phyloP scores from a whole-genome alignment of 2,113 vertebrate species.

The Oxyura jamaicensis region DNA sequence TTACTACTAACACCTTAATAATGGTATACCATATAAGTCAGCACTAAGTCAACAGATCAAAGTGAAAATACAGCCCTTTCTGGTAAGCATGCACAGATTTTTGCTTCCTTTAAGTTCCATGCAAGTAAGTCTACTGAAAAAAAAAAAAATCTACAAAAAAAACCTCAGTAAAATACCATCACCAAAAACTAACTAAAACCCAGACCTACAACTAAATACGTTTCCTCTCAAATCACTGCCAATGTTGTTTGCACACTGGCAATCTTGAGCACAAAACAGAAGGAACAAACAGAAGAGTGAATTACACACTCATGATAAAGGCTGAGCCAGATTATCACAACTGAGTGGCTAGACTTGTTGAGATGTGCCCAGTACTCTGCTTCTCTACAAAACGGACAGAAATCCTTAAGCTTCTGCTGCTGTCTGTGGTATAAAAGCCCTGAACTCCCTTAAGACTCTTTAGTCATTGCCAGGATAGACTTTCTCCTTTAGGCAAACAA shows the following conservation, averaged over 20 bases:
- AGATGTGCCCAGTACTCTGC: neutral
- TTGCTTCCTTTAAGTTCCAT: neutral
- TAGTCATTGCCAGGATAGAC: neutral
- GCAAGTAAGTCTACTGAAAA: neutral
- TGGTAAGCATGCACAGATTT: neutral
- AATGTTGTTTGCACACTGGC: neutral
- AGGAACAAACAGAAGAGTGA: neutral
- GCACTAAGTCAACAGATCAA: neutral
- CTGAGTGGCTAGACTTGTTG: neutral
- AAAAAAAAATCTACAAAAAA: neutral
- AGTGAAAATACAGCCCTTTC: neutral
- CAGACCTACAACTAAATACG: neutral
- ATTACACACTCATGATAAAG: neutral
- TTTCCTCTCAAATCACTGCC: neutral
- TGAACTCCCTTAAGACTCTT: neutral
- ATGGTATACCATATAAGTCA: neutral
- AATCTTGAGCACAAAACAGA: neutral
- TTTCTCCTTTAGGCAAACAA: neutral
- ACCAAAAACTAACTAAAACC: neutral
- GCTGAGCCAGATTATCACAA: neutral
- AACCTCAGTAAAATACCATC: no score
- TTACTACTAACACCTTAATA: neutral
- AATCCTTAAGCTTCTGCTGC: neutral
- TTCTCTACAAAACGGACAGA: neutral
- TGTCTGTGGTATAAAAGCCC: neutral